These are phyloP conservation scores for Linnaemya tessellans DNA, from an alignment of 2,888 invertebrate genomes.

Conservation along the genomic window DNA sequence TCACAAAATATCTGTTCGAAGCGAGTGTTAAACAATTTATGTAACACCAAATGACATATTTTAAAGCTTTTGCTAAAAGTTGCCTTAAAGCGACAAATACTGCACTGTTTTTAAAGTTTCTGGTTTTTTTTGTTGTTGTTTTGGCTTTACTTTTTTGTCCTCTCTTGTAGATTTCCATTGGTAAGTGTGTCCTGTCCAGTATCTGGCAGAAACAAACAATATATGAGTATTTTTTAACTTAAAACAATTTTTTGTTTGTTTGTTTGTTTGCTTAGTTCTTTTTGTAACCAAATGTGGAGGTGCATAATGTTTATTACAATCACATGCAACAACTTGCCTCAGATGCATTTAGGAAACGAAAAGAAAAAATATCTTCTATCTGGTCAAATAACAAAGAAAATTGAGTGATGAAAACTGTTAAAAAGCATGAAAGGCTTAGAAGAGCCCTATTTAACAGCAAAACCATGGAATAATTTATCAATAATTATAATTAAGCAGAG, in stretches of 20 bases:
- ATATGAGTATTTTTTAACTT: constrained; percentile 60
- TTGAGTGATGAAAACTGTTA: constrained; percentile 7
- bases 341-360: constrained; percentile 42
- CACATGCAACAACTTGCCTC: constrained; percentile 67
- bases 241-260: constrained; percentile 32
- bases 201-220: constrained; percentile 52
- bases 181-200: constrained; percentile 61
- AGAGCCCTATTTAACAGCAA: neutral
- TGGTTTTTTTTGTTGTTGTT: neutral
- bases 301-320: constrained; percentile 72
- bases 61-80: constrained; percentile 72
- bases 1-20: constrained; percentile 63
- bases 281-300: constrained; percentile 68
- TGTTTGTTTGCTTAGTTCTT: too few relatives aligned
- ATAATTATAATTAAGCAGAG: too few relatives aligned
- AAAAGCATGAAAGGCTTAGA: neutral
- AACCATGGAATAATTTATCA: too few relatives aligned
- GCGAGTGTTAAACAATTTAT: constrained; percentile 74
- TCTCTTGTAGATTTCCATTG: constrained; percentile 19
- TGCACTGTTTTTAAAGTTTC: constrained; percentile 47
- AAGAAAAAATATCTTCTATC: constrained; percentile 58
- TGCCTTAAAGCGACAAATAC: constrained; percentile 67
- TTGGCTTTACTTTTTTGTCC: constrained; percentile 31
- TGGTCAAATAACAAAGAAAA: constrained; percentile 49
- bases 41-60: constrained; percentile 75